Evolutionary conservation across 2,113 vertebrate genomes (phyloP).

Genomic region (Gambusia holbrooki): DNA sequence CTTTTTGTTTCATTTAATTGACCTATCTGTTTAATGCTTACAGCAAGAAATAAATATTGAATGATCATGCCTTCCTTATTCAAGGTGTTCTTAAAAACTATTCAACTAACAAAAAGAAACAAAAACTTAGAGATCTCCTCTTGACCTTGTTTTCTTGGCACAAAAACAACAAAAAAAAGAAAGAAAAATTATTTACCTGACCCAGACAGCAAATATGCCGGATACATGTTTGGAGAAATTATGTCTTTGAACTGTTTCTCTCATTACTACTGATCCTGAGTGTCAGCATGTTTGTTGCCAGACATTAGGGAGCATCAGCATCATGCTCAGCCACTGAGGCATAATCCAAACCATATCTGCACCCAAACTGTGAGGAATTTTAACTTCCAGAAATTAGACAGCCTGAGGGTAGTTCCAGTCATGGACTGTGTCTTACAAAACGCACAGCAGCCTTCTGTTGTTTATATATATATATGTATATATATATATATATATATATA

Average conservation of each 20-base stretch:
- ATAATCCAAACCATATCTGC: slow-evolving; percentile 41
- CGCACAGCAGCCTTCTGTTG: too few species aligned
- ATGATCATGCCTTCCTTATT: neutral
- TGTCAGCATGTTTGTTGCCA: slow-evolving; percentile 41
- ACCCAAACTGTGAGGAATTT: slow-evolving; percentile 19
- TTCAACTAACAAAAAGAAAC: neutral
- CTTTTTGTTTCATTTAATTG: neutral
- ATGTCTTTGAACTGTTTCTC: slow-evolving; percentile 58
- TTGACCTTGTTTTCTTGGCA: slow-evolving; percentile 28
- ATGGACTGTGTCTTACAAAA: slow-evolving; percentile 1
- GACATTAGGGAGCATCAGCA: slow-evolving; percentile 67
- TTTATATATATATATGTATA: too few species aligned
- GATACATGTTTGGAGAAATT: slow-evolving; percentile 56
- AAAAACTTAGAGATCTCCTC: slow-evolving; percentile 19
- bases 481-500: too few species aligned
- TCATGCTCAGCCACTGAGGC: slow-evolving; percentile 51
- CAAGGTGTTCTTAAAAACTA: neutral
- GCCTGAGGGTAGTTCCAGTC: slow-evolving; percentile 29
- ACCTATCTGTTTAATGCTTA: neutral
- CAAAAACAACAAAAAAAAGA: slow-evolving; percentile 5
- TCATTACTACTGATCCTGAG: slow-evolving; percentile 48
- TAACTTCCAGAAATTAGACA: slow-evolving; percentile 43
- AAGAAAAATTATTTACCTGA: slow-evolving; percentile 9
- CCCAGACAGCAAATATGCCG: slow-evolving; percentile 32
- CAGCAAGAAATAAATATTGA: neutral